Conservation (phyloP, 2,888 invertebrate species). For the Lasioglossum morio region DNA sequence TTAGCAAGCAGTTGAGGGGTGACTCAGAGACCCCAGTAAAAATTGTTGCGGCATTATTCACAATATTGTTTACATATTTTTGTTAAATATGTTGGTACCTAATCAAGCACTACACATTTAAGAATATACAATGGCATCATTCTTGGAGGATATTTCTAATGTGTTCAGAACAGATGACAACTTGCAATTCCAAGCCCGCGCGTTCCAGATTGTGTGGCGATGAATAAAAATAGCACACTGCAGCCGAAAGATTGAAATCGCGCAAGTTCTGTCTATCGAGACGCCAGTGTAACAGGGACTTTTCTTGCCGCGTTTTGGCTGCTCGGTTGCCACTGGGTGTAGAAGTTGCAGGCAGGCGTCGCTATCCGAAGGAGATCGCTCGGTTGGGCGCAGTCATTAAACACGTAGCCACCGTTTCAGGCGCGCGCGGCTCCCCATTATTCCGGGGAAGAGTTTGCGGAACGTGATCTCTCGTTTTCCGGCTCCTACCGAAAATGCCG, state of each 20-base stretch:
- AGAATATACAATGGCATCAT: too few relatives aligned
- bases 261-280: background rate
- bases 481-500: conserved; percentile 47
- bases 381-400: conserved; percentile 20
- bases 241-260: background rate
- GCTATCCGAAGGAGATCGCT: conserved; percentile 12
- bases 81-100: too few relatives aligned
- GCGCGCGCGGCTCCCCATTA: conserved; percentile 1
- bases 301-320: background rate
- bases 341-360: conserved; percentile 13
- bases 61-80: too few relatives aligned
- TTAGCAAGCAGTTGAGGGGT: too few relatives aligned
- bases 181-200: background rate
- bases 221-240: background rate
- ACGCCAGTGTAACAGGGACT: background rate
- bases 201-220: background rate
- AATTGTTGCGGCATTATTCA: too few relatives aligned
- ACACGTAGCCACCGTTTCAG: conserved; percentile 13
- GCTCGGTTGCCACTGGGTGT: background rate
- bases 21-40: too few relatives aligned
- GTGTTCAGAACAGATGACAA: background rate
- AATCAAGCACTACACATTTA: too few relatives aligned
- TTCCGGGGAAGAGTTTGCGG: conserved; percentile 35
- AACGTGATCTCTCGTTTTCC: conserved; percentile 38
- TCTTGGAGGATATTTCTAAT: too few relatives aligned